These are phyloP conservation scores for Aplysina aerophoba DNA, from an alignment of 37 sponge, comb jelly and placozoan species.

Conservation along the genomic window DNA sequence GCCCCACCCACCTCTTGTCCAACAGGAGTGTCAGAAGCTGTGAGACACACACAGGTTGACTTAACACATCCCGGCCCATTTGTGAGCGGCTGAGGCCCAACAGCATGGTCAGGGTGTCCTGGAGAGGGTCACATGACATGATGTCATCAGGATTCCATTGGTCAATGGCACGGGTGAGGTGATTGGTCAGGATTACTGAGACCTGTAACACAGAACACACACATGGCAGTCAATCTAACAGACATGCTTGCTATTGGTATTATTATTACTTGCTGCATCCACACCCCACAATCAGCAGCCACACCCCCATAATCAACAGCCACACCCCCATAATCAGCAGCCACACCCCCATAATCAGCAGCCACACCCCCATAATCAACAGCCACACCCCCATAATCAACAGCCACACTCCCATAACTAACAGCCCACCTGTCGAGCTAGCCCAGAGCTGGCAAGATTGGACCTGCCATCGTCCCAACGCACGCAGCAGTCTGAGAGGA, in stretches of 20 bases:
- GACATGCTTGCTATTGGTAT: too few species aligned
- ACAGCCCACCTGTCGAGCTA: constrained; percentile 80
- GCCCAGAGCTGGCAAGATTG: constrained; percentile 65
- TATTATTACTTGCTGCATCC: too few species aligned
- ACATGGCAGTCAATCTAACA: too few species aligned
- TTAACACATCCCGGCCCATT: constrained; percentile 84
- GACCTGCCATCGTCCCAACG: constrained; percentile 76
- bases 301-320: too few species aligned
- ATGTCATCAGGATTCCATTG: constrained; percentile 53
- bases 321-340: too few species aligned
- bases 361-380: too few species aligned
- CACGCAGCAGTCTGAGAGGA: constrained; percentile 86
- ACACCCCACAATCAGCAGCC: too few species aligned
- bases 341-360: too few species aligned
- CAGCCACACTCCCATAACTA: too few species aligned
- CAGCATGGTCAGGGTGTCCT: constrained; percentile 88
- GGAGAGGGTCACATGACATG: constrained; percentile 87
- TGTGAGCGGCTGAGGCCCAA: constrained; percentile 83
- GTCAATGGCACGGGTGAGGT: constrained; percentile 88
- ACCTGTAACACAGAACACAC: constrained; percentile 38
- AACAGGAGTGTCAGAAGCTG: constrained; percentile 88
- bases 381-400: too few species aligned
- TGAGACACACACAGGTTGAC: constrained; percentile 89
- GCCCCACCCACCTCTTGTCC: constrained; percentile 70
- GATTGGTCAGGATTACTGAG: constrained; percentile 84